Percentiles rank a stretch among this genome's conserved stretches.
phyloP scores from a whole-genome alignment of 2,888 invertebrate species.

The Onthophagus sagittarius region DNA sequence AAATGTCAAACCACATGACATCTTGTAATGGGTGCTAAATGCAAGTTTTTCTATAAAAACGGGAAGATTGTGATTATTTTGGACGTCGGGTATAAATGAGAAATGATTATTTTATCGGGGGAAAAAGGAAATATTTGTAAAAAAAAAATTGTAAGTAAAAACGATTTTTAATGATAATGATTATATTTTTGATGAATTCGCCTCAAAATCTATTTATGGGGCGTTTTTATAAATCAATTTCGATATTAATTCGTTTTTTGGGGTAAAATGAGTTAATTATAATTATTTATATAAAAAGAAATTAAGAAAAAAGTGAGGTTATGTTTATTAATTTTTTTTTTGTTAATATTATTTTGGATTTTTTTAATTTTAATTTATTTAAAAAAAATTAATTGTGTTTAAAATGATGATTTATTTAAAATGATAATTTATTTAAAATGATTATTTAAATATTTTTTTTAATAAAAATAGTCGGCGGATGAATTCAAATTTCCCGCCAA shows the following conservation, averaged over 20 bases:
- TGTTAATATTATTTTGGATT: background rate
- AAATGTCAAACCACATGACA: conserved; percentile 26
- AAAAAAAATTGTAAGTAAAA: no score
- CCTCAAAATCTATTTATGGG: no score
- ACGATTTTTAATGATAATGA: no score
- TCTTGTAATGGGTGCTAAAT: conserved; percentile 9
- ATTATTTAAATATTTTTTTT: no score
- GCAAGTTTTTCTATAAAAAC: background rate
- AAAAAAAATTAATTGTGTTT: no score
- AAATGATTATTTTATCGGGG: background rate
- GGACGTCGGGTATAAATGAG: background rate
- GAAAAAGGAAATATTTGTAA: background rate
- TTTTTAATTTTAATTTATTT: no score
- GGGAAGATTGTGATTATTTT: background rate
- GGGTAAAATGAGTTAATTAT: no score
- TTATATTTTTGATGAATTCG: no score
- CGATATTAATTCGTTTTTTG: background rate
- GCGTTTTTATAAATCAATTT: background rate
- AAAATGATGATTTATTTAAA: no score
- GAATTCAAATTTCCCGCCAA: no score
- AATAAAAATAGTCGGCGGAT: no score
- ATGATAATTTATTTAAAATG: no score
- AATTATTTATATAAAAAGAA: background rate
- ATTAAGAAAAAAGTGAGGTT: background rate
- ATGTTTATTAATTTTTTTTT: background rate